phyloP scores from a whole-genome alignment of 37 sponge, comb jelly and placozoan genomes.

The Agelas oroides region DNA sequence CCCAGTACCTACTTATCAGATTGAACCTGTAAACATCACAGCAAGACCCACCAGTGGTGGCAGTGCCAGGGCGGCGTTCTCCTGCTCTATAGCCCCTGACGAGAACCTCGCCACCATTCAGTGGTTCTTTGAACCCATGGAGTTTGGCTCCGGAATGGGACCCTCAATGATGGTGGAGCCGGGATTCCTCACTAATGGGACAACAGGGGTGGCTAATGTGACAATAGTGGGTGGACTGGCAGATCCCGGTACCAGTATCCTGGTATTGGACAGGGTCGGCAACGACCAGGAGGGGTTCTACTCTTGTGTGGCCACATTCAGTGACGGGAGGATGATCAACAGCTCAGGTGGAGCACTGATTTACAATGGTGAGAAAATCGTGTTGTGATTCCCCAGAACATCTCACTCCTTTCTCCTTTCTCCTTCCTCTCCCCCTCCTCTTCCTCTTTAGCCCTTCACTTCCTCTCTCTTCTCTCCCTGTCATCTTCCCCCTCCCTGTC shows the following conservation, averaged over 20 bases:
- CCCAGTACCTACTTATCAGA: too few relatives aligned
- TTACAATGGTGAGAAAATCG: not conserved
- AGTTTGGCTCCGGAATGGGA: not conserved
- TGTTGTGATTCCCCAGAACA: not conserved
- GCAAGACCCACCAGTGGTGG: too few relatives aligned
- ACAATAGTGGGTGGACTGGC: not conserved
- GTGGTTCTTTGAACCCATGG: conserved; percentile 7
- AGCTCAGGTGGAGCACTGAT: not conserved
- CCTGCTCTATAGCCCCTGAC: not conserved
- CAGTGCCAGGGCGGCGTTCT: conserved; percentile 16
- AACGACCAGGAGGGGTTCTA: conserved; percentile 2
- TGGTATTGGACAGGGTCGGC: conserved; percentile 8
- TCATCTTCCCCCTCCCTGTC: too few relatives aligned
- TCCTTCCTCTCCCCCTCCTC: too few relatives aligned
- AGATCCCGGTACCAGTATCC: conserved; percentile 13
- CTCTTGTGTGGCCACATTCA: not conserved
- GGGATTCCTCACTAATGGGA: not conserved
- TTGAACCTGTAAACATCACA: too few relatives aligned
- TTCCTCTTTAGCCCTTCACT: too few relatives aligned
- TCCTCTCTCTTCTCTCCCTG: too few relatives aligned
- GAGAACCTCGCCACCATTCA: not conserved
- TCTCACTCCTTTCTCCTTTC: not conserved
- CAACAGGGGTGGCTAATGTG: not conserved
- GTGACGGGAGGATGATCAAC: not conserved
- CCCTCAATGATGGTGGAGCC: not conserved